Evolutionary conservation across 1,140 invertebrate species (phyloP).

Genomic region (Pomacea maculata): DNA sequence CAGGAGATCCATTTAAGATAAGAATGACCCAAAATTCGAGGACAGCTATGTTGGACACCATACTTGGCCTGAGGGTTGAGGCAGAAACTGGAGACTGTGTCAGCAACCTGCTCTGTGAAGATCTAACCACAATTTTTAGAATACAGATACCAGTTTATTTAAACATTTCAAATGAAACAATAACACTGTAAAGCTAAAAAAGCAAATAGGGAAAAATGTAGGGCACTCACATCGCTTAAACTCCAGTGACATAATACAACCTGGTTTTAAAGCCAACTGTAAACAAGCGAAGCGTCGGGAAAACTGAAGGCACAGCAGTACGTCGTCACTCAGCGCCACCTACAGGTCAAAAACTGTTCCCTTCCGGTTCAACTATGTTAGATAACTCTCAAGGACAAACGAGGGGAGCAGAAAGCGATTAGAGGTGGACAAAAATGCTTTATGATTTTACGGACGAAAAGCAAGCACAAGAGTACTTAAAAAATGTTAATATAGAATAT

Average conservation of each 20-base stretch:
- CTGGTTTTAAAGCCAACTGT: not conserved
- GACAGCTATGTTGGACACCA: too few relatives aligned
- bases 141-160: too few relatives aligned
- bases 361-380: conserved; percentile 18
- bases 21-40: too few relatives aligned
- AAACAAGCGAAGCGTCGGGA: conserved; percentile 12
- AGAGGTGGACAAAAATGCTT: not conserved
- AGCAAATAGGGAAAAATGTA: not conserved
- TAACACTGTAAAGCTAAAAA: not conserved
- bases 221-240: conserved; percentile 15
- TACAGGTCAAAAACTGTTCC: not conserved
- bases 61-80: too few relatives aligned
- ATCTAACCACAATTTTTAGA: too few relatives aligned
- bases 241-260: conserved; percentile 8
- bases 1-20: too few relatives aligned
- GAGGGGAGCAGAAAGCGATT: not conserved
- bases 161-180: too few relatives aligned
- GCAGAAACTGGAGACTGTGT: too few relatives aligned
- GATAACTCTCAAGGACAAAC: conserved; percentile 21
- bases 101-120: too few relatives aligned
- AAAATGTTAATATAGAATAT: conserved; percentile 91
- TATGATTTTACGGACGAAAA: conserved; percentile 82
- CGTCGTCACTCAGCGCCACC: conserved; percentile 7
- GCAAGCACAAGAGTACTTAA: conserved; percentile 86
- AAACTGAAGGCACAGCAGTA: not conserved